Base-by-base conservation (phyloP, 1,140 invertebrate genomes). In the Papilio polyxenes region DNA sequence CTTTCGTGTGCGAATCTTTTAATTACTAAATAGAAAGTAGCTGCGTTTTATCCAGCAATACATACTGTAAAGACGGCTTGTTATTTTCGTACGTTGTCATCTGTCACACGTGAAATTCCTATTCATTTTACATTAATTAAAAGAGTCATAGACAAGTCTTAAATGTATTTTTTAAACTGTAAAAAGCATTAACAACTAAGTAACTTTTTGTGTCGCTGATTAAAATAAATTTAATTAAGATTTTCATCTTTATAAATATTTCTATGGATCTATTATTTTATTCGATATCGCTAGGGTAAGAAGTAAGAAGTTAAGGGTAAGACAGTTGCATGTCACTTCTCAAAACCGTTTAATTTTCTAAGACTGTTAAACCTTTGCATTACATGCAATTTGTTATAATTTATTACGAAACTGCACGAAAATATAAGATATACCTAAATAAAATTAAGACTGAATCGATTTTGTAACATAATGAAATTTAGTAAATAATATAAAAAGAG, bases 1-100 rank as follows among this genome's bases (percentile, higher is more conserved):
- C 87, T 93, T 91, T 93, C 92, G 92, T 93, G 92, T 92, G 84
- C 87, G 89, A 91, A 93, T 93, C 91, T 90, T 92, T 89, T 91
- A 92, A 93, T 93, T 92, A 87, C 86, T 85, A 80, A 44, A 88
- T 92, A 92, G 92, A 93, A 93, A 93, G 92, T 91, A 15, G 84
- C 59, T 80, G 85, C 86, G 81, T 89, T 89, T 90, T 86, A 87
- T 86, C 82, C 85, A 84, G 83, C 86, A 84, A 85, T 88, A 86
- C 84, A 84, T 84, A 85, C 85, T 85, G 85, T 86, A 85, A 88
- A 82, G 81, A 82, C 81, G 84, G 81, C 74, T 85, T 82, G 83
- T 86, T 84, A 93, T 89, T 92, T 92, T 92, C 89, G 91, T 92
- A 87, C 90, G 84, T 89, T 86, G 82, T 86, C 86, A 88, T 85